Evolutionary conservation across 2,113 vertebrate genomes (phyloP).

Genomic region (Acanthochromis polyacanthus): DNA sequence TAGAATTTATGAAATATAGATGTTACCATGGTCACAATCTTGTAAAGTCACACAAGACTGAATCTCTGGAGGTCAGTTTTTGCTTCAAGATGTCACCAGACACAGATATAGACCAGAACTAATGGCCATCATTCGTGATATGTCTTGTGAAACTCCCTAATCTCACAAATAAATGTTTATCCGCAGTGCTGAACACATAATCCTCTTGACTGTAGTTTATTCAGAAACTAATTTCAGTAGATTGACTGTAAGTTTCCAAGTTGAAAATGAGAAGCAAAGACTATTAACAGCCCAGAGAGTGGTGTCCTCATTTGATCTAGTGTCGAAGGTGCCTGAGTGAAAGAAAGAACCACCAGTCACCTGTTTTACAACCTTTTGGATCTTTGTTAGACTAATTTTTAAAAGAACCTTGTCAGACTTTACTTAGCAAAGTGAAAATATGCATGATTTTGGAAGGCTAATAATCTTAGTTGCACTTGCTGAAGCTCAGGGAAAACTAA

Average conservation of each 20-base stretch:
- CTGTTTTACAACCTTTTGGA: not conserved
- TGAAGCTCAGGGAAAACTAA: too few species aligned
- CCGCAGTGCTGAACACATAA: too few species aligned
- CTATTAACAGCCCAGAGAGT: not conserved
- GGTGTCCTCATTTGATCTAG: not conserved
- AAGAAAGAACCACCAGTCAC: not conserved
- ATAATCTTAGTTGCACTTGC: too few species aligned
- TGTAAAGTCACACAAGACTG: not conserved
- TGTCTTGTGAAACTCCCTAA: not conserved
- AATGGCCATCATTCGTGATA: not conserved
- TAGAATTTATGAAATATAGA: not conserved
- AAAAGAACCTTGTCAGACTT: not conserved
- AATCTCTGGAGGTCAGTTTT: not conserved
- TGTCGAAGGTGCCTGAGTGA: not conserved
- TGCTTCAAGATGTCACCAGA: not conserved
- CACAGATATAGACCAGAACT: not conserved
- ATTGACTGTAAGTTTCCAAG: not conserved
- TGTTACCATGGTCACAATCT: not conserved
- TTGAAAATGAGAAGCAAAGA: slow-evolving; percentile 1
- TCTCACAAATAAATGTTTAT: not conserved
- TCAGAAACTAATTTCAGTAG: too few species aligned
- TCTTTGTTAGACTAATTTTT: slow-evolving; percentile 2
- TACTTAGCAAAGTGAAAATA: not conserved
- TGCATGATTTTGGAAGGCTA: too few species aligned
- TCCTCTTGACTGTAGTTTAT: not conserved